phyloP scores from a whole-genome alignment of 1,140 invertebrate species.

The Callitettix versicolor region DNA sequence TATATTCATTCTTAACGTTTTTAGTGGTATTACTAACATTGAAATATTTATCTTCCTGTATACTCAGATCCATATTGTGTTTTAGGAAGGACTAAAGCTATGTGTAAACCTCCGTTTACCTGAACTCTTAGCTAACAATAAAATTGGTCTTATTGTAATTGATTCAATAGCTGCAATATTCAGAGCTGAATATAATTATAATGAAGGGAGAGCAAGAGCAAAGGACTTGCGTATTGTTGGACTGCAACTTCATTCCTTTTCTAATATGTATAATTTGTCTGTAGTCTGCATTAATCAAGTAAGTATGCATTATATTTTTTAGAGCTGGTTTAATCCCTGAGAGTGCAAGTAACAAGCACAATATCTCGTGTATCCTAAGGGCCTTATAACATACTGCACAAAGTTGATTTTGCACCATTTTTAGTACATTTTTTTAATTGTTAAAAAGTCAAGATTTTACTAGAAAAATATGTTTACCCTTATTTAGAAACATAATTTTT shows the following conservation, averaged over 20 bases:
- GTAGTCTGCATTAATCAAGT: slow-evolving; percentile 68
- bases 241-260: slow-evolving; percentile 42
- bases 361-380: not conserved
- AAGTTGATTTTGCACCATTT: slow-evolving; percentile 2
- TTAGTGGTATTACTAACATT: no score
- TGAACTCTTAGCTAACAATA: slow-evolving; percentile 24
- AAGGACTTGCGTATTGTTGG: slow-evolving; percentile 47
- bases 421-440: not conserved
- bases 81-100: slow-evolving; percentile 43
- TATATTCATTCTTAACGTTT: no score
- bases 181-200: slow-evolving; percentile 45
- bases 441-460: no score
- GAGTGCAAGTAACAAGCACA: not conserved
- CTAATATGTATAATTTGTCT: slow-evolving; percentile 40
- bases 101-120: slow-evolving; percentile 45
- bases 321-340: slow-evolving; percentile 17
- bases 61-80: not conserved
- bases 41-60: no score
- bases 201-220: slow-evolving; percentile 34
- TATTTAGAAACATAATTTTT: no score
- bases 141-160: slow-evolving; percentile 52
- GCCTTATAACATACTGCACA: not conserved
- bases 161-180: slow-evolving; percentile 67
- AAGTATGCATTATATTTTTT: slow-evolving; percentile 22
- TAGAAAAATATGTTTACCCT: no score